Evolutionary conservation across 2,113 vertebrate genomes (phyloP).

Genomic region (Lota lota): DNA sequence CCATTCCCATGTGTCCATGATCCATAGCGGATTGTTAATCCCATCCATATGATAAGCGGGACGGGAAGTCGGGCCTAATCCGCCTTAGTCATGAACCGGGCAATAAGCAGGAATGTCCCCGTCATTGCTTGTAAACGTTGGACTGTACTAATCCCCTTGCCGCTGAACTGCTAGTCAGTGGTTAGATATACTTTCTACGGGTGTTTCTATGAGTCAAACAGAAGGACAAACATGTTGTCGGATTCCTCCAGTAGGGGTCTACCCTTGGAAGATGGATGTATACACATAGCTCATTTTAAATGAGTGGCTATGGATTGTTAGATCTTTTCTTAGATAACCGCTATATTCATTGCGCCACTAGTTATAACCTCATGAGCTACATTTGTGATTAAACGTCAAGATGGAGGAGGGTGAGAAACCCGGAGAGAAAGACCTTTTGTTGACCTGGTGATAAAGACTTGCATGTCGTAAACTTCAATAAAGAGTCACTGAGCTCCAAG

Average conservation of each 20-base stretch:
- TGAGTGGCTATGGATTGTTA: too few relatives aligned
- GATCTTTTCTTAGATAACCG: too few relatives aligned
- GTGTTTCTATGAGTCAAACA: too few relatives aligned
- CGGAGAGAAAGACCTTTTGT: constrained; percentile 38
- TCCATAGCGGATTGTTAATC: constrained; percentile 60
- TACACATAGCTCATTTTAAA: too few relatives aligned
- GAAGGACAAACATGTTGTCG: too few relatives aligned
- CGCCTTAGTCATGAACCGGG: constrained; percentile 48
- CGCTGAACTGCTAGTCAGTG: constrained; percentile 8
- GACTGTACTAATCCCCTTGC: constrained; percentile 17
- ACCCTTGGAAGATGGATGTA: too few relatives aligned
- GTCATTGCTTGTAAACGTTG: constrained; percentile 53
- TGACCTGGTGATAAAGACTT: constrained; percentile 50
- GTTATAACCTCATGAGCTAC: too few relatives aligned
- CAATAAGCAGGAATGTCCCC: constrained; percentile 49
- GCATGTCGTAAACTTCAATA: constrained; percentile 65
- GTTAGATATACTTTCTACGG: background rate
- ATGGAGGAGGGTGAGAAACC: background rate
- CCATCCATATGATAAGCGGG: constrained; percentile 61
- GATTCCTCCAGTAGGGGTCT: too few relatives aligned
- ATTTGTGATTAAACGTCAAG: too few relatives aligned
- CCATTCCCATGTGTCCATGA: constrained; percentile 44
- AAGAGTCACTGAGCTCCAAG: constrained; percentile 59
- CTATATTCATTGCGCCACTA: too few relatives aligned
- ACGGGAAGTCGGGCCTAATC: constrained; percentile 52